Percentiles rank a stretch among this genome's conserved stretches.
phyloP scores from a whole-genome alignment of 2,113 vertebrate genomes.

The Tretioscincus oriximinensis region DNA sequence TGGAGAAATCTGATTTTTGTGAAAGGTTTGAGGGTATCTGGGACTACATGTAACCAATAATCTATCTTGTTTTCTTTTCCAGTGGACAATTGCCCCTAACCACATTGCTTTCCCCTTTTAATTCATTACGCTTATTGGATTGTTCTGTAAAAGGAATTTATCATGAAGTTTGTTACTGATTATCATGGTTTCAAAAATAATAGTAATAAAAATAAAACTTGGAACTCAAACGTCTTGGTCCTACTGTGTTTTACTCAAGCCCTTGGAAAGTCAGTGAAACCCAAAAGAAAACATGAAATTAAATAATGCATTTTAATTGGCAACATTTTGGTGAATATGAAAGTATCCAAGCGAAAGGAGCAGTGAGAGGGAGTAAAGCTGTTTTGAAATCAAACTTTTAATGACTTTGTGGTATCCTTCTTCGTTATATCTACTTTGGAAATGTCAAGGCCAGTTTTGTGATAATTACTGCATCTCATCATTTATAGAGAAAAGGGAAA shows the following conservation, averaged over 20 bases:
- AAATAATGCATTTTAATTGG: conserved; percentile 58
- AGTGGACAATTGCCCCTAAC: too few relatives aligned
- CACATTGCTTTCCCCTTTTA: too few relatives aligned
- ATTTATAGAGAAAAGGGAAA: conserved; percentile 58
- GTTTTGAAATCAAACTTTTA: conserved; percentile 69
- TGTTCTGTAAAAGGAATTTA: too few relatives aligned
- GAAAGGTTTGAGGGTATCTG: too few relatives aligned
- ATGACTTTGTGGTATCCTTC: conserved; percentile 68
- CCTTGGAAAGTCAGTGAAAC: conserved; percentile 39
- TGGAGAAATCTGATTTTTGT: too few relatives aligned
- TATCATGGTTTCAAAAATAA: conserved; percentile 15
- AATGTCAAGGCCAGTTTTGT: conserved; percentile 66
- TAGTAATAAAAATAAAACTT: neutral
- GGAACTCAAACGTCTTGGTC: conserved; percentile 16
- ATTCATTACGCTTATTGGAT: too few relatives aligned
- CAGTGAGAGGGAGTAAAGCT: conserved; percentile 47
- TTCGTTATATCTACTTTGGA: conserved; percentile 71
- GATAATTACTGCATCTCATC: conserved; percentile 74
- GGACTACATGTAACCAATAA: too few relatives aligned
- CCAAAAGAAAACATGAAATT: conserved; percentile 37
- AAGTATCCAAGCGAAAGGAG: conserved; percentile 36
- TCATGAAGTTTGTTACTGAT: too few relatives aligned
- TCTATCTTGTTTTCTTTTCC: too few relatives aligned
- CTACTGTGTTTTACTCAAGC: conserved; percentile 19
- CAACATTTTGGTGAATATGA: conserved; percentile 61